Conservation (phyloP, 2,797 vertebrate genomes). For the Limosa lapponica region DNA sequence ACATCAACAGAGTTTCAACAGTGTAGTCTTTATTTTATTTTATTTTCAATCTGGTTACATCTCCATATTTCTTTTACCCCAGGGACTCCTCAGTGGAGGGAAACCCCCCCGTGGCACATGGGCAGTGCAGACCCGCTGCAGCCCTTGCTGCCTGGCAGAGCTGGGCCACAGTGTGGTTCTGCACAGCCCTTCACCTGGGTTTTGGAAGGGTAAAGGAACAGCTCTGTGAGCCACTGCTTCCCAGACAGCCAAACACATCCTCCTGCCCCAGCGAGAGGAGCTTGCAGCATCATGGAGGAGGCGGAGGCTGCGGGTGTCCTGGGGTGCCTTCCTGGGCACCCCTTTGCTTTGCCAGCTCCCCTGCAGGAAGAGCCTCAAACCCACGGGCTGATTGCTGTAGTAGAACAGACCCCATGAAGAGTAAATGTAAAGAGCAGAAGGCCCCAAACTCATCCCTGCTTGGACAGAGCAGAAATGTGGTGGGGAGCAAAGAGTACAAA, state of each 20-base stretch:
- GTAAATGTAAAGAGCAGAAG: not conserved
- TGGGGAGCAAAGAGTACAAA: not conserved
- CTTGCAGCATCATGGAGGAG: not conserved
- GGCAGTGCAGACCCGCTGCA: not conserved
- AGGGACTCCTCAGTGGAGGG: not conserved
- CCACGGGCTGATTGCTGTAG: accelerated
- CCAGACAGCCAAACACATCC: not conserved
- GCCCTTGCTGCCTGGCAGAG: not conserved
- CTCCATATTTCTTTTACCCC: not conserved
- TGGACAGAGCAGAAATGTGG: not conserved
- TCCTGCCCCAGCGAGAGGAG: not conserved
- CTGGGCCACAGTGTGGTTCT: not conserved
- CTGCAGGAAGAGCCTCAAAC: not conserved
- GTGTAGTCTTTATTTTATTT: not conserved
- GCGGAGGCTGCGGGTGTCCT: accelerated
- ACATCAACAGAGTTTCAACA: not conserved
- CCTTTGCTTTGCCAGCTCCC: not conserved
- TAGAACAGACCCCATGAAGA: not conserved
- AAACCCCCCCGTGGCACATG: accelerated
- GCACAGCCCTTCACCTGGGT: not conserved
- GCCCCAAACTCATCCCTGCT: not conserved
- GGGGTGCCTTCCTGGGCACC: not conserved
- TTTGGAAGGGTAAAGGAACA: not conserved
- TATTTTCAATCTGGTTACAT: not conserved
- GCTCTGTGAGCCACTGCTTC: not conserved